Base-by-base conservation (phyloP, 2,113 vertebrate genomes). In the Meriones unguiculatus region DNA sequence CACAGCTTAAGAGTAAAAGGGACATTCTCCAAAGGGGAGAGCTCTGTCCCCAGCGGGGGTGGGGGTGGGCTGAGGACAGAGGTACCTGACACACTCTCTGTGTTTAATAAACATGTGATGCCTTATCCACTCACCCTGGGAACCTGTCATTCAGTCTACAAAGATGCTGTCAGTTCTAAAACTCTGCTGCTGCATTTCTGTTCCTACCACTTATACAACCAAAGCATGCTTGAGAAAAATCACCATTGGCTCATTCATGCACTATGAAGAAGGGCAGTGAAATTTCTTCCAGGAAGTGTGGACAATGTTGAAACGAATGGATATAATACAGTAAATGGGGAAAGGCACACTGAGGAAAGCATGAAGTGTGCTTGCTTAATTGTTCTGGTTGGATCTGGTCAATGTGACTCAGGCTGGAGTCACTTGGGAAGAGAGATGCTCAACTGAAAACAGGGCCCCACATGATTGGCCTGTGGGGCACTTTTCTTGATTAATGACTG, bases 211-310 rank as follows among this genome's bases (percentile, higher is more conserved):
- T 24, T 67, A 84, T 5, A 24, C 20, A 70, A 38, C 28, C 64
- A 38, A 82, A 52, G 57, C 32, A 41, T 87, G 77, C 35, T 86
- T 86, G 81, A 82, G 62, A 70, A 89, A 85, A 70, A 30, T 54
- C 67, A 38, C 50, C 80, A 46, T 85, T 84, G n/a, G 22, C 87
- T 54, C 38, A 77, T 69, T 57, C 5, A 14, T 35, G 85, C 62
- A 67, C 87, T 67, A 62, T 9, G 3, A 38, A 20, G 75, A 87
- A n/a, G 70, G 72, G 3, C 11, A 65, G 1, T 6, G 54, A 87
- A 90, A 80, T 22, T 80, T 67, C 8, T 57, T 88, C 82, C 77
- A 75, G 78, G 76, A 96, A 82, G 77, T 50, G 24, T 50, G 70
- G 20, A 30, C 73, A 8, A 2, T 20, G 17, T 15, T 85, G 52